Evolutionary conservation across 2,113 vertebrate species (phyloP).

Genomic region (Cervus canadensis): DNA sequence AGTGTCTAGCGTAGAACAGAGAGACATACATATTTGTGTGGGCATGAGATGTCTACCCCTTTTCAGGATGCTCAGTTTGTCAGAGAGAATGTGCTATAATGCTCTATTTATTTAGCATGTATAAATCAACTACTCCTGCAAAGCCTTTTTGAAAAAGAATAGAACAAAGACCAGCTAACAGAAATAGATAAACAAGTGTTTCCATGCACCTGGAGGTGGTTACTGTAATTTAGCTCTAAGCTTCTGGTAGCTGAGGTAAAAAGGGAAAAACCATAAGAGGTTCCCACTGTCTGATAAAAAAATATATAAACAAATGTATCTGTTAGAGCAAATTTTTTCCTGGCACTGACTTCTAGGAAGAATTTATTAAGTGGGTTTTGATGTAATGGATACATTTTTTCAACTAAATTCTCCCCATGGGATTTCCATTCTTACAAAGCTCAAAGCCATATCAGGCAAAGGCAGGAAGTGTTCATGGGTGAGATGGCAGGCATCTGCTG

Average conservation of each 20-base stretch:
- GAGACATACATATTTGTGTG: background rate
- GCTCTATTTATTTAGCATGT: background rate
- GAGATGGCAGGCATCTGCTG: background rate
- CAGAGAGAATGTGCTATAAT: background rate
- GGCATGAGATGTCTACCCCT: background rate
- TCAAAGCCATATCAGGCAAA: background rate
- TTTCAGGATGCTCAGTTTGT: background rate
- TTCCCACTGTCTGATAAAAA: background rate
- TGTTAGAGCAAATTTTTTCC: background rate
- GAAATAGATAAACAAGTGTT: background rate
- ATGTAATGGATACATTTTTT: slow-evolving; percentile 5
- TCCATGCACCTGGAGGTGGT: background rate
- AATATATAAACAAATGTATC: background rate
- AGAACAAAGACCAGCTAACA: background rate
- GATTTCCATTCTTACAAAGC: background rate
- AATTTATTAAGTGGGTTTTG: slow-evolving; percentile 17
- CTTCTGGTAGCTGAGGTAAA: slow-evolving; percentile 26
- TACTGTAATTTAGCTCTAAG: background rate
- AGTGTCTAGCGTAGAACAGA: background rate
- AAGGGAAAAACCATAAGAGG: background rate
- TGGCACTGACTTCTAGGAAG: slow-evolving; percentile 23
- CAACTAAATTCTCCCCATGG: background rate
- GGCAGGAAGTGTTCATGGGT: background rate
- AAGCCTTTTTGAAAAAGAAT: background rate
- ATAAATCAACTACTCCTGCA: background rate